phyloP scores from a whole-genome alignment of 2,113 vertebrate species.

The Athene noctua region DNA sequence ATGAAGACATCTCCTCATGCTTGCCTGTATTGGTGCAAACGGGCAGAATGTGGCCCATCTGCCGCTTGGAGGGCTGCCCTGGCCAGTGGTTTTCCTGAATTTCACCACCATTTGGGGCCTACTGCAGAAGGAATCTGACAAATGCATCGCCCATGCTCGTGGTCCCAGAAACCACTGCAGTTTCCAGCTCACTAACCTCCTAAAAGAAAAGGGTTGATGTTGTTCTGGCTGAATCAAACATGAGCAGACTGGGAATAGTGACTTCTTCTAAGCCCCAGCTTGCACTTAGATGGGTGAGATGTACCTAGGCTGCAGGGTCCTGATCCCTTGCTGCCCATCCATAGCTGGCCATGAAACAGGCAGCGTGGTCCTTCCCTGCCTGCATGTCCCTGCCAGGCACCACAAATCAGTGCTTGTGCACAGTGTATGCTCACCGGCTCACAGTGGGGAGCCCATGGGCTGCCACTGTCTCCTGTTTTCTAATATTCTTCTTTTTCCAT shows the following conservation, averaged over 20 bases:
- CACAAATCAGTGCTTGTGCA: no score
- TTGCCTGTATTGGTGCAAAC: not conserved
- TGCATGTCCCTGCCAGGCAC: not conserved
- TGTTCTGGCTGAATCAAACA: not conserved
- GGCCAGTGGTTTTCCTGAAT: not conserved
- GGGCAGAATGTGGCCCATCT: not conserved
- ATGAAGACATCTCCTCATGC: not conserved
- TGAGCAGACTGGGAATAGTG: not conserved
- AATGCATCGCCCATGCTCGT: not conserved
- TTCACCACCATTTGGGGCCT: not conserved
- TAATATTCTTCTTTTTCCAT: not conserved
- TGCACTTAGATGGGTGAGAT: not conserved
- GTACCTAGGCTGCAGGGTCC: not conserved
- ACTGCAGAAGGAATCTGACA: not conserved
- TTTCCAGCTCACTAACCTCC: not conserved
- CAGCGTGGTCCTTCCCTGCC: not conserved
- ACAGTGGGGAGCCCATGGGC: not conserved
- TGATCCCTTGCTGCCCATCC: not conserved
- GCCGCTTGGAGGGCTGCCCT: not conserved
- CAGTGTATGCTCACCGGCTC: not conserved
- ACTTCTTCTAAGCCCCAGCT: not conserved
- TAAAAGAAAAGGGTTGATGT: not conserved
- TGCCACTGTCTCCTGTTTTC: not conserved
- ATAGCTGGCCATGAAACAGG: not conserved
- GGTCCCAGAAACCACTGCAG: not conserved